These are phyloP conservation scores for Proisotoma minuta DNA, from an alignment of 2,888 invertebrate genomes.

Conservation along the genomic window DNA sequence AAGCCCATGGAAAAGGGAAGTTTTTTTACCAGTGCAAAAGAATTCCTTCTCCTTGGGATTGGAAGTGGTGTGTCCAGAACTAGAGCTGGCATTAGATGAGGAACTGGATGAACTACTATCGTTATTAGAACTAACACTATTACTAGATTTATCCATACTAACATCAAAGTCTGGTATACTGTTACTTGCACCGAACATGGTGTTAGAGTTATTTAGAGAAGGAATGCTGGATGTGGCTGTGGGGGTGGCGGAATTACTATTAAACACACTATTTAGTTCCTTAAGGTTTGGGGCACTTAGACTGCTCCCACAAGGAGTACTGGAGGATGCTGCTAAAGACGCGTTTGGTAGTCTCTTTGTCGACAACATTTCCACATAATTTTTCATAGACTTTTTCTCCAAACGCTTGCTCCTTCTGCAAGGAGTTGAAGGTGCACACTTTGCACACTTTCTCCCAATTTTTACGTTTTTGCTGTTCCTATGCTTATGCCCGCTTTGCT, in stretches of 20 bases:
- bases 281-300: slow-evolving; percentile 28
- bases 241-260: background rate
- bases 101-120: background rate
- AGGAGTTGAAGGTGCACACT: slow-evolving; percentile 2
- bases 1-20: no score
- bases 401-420: slow-evolving; percentile 1
- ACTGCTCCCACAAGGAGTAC: background rate
- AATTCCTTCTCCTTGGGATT: slow-evolving; percentile 11
- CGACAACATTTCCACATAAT: slow-evolving; percentile 46
- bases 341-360: slow-evolving; percentile 36
- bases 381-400: slow-evolving; percentile 20
- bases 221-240: background rate
- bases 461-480: background rate
- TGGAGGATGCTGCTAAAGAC: background rate
- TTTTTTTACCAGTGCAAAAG: slow-evolving; percentile 13
- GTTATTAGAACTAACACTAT: background rate
- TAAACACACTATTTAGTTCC: slow-evolving; percentile 21
- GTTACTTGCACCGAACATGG: slow-evolving; percentile 4
- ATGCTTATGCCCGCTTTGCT: no score
- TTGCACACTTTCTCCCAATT: slow-evolving; percentile 6
- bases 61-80: background rate
- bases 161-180: slow-evolving; percentile 15
- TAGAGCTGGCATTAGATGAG: slow-evolving; percentile 6
- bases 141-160: slow-evolving; percentile 15
- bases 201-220: background rate